Conservation (phyloP, 2,888 invertebrate genomes). For the Abscondita cerata region DNA sequence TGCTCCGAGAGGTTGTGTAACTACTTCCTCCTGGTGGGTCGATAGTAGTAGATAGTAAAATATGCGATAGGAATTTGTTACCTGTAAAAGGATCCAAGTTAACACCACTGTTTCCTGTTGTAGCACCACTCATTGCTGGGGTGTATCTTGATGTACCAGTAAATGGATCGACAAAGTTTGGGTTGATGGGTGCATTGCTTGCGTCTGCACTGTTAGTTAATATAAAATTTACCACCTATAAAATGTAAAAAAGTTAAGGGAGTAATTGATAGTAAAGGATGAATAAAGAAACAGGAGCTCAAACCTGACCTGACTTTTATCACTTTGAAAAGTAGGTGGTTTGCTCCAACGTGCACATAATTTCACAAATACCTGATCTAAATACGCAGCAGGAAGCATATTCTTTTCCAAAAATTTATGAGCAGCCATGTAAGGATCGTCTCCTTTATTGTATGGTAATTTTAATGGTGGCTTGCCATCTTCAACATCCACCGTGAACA, state of each 20-base stretch:
- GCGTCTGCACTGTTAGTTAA: conserved; percentile 75
- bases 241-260: too few relatives aligned
- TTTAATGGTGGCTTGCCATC: conserved; percentile 89
- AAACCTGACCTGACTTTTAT: too few relatives aligned
- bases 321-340: too few relatives aligned
- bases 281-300: too few relatives aligned
- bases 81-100: conserved; percentile 69
- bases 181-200: conserved; percentile 50
- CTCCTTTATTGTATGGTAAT: conserved; percentile 86
- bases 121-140: conserved; percentile 58
- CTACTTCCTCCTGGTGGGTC: conserved; percentile 1
- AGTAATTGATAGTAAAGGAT: too few relatives aligned
- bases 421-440: conserved; percentile 93
- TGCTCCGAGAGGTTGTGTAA: not conserved
- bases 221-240: conserved; percentile 86
- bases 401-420: conserved; percentile 89
- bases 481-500: conserved; percentile 94
- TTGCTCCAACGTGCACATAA: too few relatives aligned
- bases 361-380: conserved; percentile 76
- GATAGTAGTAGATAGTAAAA: too few relatives aligned
- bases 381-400: conserved; percentile 81
- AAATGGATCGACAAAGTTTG: conserved; percentile 69
- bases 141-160: conserved; percentile 72
- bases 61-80: conserved; percentile 41
- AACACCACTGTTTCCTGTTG: conserved; percentile 46